A percentile compares a stretch with the other conserved stretches of the same genome.
Evolutionary conservation across 2,797 vertebrate species (phyloP).

Genomic region (Dromococcyx pavoninus): DNA sequence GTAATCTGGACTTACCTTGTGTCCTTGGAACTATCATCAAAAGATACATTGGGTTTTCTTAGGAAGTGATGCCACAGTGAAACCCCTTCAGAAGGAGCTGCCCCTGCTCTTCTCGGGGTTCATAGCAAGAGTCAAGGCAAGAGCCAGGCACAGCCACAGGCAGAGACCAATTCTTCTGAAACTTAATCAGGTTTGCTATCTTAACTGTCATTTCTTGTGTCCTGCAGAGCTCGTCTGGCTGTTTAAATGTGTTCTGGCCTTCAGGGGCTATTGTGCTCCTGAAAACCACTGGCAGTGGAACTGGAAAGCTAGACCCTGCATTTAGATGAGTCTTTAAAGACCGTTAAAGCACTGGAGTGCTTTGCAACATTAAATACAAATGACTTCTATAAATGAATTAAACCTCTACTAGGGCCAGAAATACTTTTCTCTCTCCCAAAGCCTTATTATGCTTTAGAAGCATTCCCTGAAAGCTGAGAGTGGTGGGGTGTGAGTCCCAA

Average conservation of each 20-base stretch:
- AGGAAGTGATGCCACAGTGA: background rate
- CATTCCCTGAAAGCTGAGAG: background rate
- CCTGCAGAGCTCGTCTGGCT: background rate
- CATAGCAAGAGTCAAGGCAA: background rate
- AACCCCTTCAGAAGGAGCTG: background rate
- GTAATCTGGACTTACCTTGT: background rate
- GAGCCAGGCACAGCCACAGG: background rate
- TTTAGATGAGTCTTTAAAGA: slow-evolving; percentile 1
- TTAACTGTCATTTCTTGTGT: background rate
- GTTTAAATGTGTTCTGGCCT: background rate
- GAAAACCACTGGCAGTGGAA: background rate
- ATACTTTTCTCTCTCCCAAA: background rate
- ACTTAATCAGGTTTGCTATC: background rate
- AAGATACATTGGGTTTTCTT: background rate
- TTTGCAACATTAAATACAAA: slow-evolving; percentile 7
- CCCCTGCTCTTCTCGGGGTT: background rate
- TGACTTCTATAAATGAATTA: background rate
- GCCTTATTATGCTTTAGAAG: background rate
- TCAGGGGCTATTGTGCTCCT: background rate
- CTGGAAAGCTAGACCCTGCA: background rate
- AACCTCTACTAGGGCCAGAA: background rate
- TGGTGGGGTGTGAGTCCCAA: background rate
- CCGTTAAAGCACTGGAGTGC: background rate
- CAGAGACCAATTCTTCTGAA: background rate
- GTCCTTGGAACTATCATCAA: background rate